Conservation (phyloP, 2,113 vertebrate species). For the Brachypteracias leptosomus region DNA sequence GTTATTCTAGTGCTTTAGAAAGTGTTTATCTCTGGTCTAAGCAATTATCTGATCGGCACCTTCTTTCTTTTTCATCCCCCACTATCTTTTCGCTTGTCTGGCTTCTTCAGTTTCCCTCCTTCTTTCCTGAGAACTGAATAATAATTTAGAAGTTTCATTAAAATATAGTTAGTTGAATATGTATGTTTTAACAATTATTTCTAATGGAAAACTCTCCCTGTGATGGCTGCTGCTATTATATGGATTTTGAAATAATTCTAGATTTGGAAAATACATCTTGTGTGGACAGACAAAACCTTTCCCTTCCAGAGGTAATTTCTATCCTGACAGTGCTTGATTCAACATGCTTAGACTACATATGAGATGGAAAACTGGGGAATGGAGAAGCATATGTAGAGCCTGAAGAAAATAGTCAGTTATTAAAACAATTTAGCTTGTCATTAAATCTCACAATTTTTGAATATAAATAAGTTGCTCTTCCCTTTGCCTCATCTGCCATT, state of each 20-base stretch:
- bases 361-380: neutral
- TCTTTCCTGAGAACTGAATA: neutral
- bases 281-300: slow-evolving; percentile 22
- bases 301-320: slow-evolving; percentile 35
- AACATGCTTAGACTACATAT: neutral
- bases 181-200: slow-evolving; percentile 14
- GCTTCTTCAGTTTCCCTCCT: neutral
- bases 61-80: neutral
- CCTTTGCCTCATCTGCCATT: neutral
- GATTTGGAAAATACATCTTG: neutral
- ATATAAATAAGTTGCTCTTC: slow-evolving; percentile 28
- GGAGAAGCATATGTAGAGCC: slow-evolving; percentile 14
- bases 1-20: neutral
- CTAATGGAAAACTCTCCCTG: neutral
- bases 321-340: slow-evolving; percentile 36
- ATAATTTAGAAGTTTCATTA: neutral
- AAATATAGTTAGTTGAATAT: neutral
- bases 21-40: slow-evolving; percentile 22
- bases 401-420: slow-evolving; percentile 57
- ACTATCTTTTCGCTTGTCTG: neutral
- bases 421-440: slow-evolving; percentile 60
- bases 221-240: neutral
- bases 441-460: slow-evolving; percentile 39
- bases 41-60: neutral
- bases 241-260: neutral